Base-by-base conservation (phyloP, 1,140 invertebrate species). In the Maniola jurtina region DNA sequence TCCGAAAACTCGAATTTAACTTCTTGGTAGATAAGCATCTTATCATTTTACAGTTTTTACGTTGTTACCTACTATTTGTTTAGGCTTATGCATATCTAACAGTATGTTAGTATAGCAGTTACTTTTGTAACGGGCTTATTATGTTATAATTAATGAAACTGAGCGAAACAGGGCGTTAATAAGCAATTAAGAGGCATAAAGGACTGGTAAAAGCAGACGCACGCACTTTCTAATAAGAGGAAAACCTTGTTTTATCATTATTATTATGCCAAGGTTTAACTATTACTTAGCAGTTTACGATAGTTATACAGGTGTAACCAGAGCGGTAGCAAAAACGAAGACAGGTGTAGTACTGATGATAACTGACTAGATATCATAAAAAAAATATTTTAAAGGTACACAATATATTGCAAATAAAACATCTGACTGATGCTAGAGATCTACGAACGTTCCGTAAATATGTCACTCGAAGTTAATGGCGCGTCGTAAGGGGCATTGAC, bases 81-180 rank as follows among this genome's bases (percentile, higher is more conserved):
- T 55, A n/a, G 33, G 15, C 16, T 34, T 55, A 25, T 45, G 13
- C 52, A 55, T 25, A 55, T 34, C 11, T 25, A 55, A 55, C 52
- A 13, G 52, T 50, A 16, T 6, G 48, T 15, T 16, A n/a, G 45
- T 47, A 6, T 47, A 8, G 35, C 40, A 16, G 55, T 57, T 34
- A 34, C 52, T 55, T 55, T 55, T 55, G 34, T 55, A 34, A 16
- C 35, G 34, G 55, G 25, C 35, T 57, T 40, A 57, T 57, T 57
- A 57, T 40, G 34, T 38, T 38, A 40, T 57, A 57, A 57, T 57
- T 57, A 57, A 57, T 57, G 55, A 57, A 40, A 57, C 55, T 40
- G n/a, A 57, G 55, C 35, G 35, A 40, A 57, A 57, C 55, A 57
- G 55, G 55, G 55, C 55, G 55, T 57, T 57, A 57, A 57, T 57